These are phyloP conservation scores for Pipistrellus pygmaeus DNA, from an alignment of 2,797 vertebrate species.

Conservation along the genomic window DNA sequence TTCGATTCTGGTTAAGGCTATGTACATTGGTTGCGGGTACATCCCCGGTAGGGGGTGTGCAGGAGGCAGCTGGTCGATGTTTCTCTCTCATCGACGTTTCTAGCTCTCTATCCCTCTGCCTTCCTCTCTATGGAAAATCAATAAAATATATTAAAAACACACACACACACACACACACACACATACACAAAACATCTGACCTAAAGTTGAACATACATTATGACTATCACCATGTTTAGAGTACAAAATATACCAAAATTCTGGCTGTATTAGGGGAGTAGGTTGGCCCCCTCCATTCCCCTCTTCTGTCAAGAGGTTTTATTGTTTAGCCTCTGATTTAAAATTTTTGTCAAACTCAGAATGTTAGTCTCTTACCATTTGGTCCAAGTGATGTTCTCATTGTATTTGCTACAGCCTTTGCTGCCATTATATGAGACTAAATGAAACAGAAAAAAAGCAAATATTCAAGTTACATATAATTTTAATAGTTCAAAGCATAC, in stretches of 20 bases:
- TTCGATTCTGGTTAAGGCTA: too few relatives aligned
- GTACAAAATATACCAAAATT: not conserved
- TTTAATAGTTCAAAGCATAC: not conserved
- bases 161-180: too few relatives aligned
- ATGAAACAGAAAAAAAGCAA: slow-evolving; percentile 74
- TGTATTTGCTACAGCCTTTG: slow-evolving; percentile 97
- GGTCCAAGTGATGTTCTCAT: slow-evolving; percentile 97
- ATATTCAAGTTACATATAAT: not conserved
- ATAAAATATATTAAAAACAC: too few relatives aligned
- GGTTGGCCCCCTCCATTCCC: fast-evolving
- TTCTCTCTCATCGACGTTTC: too few relatives aligned
- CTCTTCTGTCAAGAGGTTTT: not conserved
- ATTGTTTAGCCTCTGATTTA: fast-evolving
- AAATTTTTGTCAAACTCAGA: not conserved
- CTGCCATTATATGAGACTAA: slow-evolving; percentile 99
- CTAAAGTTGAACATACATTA: not conserved
- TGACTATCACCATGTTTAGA: fast-evolving
- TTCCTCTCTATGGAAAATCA: too few relatives aligned
- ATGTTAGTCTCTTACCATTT: slow-evolving; percentile 91
- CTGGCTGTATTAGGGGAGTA: not conserved
- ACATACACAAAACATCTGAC: not conserved
- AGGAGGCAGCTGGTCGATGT: too few relatives aligned
- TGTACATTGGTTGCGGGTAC: too few relatives aligned
- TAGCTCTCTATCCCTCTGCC: too few relatives aligned
- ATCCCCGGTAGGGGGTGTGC: too few relatives aligned